phyloP scores from a whole-genome alignment of 2,797 vertebrate genomes.

The Liparis tanakae region DNA sequence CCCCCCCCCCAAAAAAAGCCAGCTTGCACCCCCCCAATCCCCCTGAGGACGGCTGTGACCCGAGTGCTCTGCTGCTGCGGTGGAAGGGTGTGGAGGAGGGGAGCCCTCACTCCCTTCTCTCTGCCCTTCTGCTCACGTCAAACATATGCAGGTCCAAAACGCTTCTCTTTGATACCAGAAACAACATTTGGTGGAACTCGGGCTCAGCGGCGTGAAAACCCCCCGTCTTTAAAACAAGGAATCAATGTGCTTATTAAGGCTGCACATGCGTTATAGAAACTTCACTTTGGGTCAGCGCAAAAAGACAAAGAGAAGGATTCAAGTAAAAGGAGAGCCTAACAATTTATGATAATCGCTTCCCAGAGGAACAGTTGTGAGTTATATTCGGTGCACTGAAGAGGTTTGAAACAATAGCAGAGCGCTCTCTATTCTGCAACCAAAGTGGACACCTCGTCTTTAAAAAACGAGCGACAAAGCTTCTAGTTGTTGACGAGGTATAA shows the following conservation, averaged over 20 bases:
- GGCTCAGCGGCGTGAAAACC: conserved; percentile 55
- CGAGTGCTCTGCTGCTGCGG: conserved; percentile 52
- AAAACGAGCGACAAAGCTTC: conserved; percentile 41
- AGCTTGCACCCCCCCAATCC: conserved; percentile 75
- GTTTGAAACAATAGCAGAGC: conserved; percentile 59
- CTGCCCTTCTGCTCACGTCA: conserved; percentile 52
- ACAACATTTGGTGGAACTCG: conserved; percentile 8
- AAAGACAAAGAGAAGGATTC: conserved; percentile 30
- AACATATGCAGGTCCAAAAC: conserved; percentile 45
- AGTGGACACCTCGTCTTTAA: conserved; percentile 37
- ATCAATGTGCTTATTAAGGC: conserved; percentile 32
- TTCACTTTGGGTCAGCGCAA: conserved; percentile 48
- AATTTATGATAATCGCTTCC: conserved; percentile 62
- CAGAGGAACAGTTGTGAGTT: conserved; percentile 53
- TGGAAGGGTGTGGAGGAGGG: conserved; percentile 49
- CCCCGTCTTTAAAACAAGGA: conserved; percentile 28
- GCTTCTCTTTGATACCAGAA: conserved; percentile 48
- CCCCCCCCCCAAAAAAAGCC: conserved; percentile 80
- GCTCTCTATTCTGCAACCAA: conserved; percentile 52
- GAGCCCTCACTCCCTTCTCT: conserved; percentile 20
- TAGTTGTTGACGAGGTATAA: conserved; percentile 28
- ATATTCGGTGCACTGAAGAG: conserved; percentile 36
- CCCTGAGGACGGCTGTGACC: conserved; percentile 63
- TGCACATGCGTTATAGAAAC: conserved; percentile 18
- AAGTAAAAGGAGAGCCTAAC: conserved; percentile 40